A percentile compares a stretch with the other conserved stretches of the same genome.
These are phyloP conservation scores for Tachina fera DNA, from an alignment of 2,888 invertebrate species.

Conservation along the genomic window DNA sequence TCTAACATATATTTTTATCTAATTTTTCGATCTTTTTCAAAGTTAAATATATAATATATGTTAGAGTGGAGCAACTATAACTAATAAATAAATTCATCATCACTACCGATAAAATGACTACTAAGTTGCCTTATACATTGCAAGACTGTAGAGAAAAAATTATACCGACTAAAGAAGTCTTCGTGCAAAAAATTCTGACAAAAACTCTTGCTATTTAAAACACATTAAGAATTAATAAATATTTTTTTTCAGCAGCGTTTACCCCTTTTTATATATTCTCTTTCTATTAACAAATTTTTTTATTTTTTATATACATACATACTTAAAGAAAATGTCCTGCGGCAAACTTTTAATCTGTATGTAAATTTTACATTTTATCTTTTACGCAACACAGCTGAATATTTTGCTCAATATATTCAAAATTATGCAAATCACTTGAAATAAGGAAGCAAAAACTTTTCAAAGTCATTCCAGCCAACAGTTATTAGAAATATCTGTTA, in stretches of 20 bases:
- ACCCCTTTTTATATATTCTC: neutral
- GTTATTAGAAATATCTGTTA: slow-evolving; percentile 61
- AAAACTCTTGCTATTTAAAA: too few species aligned
- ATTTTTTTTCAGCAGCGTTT: neutral
- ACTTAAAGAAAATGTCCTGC: slow-evolving; percentile 46
- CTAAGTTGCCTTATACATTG: too few species aligned
- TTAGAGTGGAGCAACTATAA: too few species aligned
- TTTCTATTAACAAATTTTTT: slow-evolving; percentile 21
- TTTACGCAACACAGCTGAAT: slow-evolving; percentile 44
- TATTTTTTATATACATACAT: neutral
- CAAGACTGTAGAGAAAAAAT: too few species aligned
- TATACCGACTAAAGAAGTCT: too few species aligned
- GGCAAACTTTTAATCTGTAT: slow-evolving; percentile 67
- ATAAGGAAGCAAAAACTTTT: slow-evolving; percentile 38
- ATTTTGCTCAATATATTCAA: slow-evolving; percentile 24
- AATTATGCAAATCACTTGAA: slow-evolving; percentile 68
- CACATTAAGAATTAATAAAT: too few species aligned
- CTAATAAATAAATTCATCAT: too few species aligned
- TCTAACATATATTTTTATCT: too few species aligned
- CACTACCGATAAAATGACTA: too few species aligned
- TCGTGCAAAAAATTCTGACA: too few species aligned
- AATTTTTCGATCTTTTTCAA: too few species aligned
- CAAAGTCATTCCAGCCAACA: slow-evolving; percentile 49
- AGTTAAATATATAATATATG: too few species aligned
- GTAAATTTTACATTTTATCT: slow-evolving; percentile 67